A percentile compares a stretch with the other conserved stretches of the same genome.
phyloP scores from a whole-genome alignment of 2,113 vertebrate species.

The Calyptommatus sinebrachiatus region DNA sequence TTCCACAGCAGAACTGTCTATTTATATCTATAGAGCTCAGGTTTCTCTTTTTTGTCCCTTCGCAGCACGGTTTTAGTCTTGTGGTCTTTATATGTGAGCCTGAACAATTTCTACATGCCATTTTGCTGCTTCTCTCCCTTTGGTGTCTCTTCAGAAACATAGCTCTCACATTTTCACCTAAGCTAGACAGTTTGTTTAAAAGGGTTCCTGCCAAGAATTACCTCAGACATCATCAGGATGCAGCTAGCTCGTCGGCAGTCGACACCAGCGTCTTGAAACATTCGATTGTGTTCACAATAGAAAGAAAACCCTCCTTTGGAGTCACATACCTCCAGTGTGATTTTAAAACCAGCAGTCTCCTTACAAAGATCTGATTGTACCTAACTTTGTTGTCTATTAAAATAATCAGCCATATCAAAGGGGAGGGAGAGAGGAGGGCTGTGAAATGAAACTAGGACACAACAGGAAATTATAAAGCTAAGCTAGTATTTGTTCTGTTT shows the following conservation, averaged over 20 bases:
- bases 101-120: constrained; percentile 8
- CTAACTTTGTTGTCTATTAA: neutral
- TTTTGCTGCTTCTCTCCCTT: neutral
- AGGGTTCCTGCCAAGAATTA: constrained; percentile 28
- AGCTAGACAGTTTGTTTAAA: constrained; percentile 36
- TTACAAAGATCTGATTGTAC: constrained; percentile 12
- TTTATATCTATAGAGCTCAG: neutral
- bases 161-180: constrained; percentile 30
- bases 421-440: neutral
- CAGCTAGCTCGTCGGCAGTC: constrained; percentile 17
- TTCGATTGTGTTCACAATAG: neutral
- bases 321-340: neutral
- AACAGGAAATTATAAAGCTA: constrained; percentile 21
- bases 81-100: accelerated
- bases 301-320: neutral
- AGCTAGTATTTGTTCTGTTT: accelerated
- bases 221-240: constrained; percentile 20
- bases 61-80: neutral
- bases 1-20: constrained; percentile 6
- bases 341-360: neutral
- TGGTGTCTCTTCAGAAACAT: constrained; percentile 11
- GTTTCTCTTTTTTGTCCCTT: constrained; percentile 11
- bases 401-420: neutral
- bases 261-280: neutral
- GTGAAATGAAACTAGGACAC: neutral